phyloP scores from a whole-genome alignment of 2,797 vertebrate species.

The Spinus olivaceus region DNA sequence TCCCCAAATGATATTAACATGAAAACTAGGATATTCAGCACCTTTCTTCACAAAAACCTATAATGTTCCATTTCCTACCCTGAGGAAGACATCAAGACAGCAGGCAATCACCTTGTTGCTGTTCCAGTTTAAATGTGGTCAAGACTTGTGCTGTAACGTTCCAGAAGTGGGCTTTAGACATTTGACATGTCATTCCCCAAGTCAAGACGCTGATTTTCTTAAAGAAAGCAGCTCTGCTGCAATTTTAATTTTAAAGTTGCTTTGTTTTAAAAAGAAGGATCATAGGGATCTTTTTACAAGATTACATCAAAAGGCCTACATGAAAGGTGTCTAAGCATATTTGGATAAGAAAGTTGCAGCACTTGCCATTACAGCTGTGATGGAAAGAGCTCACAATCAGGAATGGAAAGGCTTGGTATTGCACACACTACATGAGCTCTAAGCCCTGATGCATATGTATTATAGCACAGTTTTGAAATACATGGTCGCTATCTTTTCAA shows the following conservation, averaged over 20 bases:
- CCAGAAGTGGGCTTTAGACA: not conserved
- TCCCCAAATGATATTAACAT: not conserved
- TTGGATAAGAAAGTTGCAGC: not conserved
- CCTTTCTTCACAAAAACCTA: not conserved
- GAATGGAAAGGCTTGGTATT: not conserved
- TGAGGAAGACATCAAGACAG: not conserved
- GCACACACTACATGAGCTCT: not conserved
- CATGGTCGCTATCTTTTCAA: not conserved
- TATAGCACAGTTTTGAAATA: not conserved
- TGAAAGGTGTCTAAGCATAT: not conserved
- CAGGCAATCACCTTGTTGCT: not conserved
- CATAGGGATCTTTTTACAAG: not conserved
- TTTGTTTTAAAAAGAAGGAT: not conserved
- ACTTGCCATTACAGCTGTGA: not conserved
- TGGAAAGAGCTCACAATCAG: not conserved
- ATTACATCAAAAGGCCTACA: not conserved
- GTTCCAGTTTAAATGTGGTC: not conserved
- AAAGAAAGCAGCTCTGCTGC: not conserved
- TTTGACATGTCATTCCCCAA: not conserved
- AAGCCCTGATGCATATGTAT: fast-evolving
- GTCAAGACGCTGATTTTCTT: not conserved
- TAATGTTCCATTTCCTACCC: not conserved
- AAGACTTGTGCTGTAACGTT: not conserved
- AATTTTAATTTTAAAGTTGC: not conserved
- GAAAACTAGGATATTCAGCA: not conserved